Base-by-base conservation (phyloP, 2,113 vertebrate genomes). In the Capreolus pygargus region DNA sequence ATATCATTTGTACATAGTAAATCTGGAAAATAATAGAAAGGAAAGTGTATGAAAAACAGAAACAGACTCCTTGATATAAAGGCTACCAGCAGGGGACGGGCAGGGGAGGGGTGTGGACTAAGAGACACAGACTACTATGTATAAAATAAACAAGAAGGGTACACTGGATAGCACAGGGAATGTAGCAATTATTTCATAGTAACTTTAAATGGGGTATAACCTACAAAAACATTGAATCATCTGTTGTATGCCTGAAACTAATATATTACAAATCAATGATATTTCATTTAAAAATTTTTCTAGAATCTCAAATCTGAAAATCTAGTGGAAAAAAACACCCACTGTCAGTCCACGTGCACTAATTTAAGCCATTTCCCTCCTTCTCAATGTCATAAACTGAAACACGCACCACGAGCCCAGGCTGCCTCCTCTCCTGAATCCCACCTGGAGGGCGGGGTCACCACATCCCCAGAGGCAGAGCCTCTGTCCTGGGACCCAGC, bases 311-410 rank as follows among this genome's bases (percentile, higher is more conserved):
- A 4, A 27, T 6, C 43, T 4, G 14, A 36, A 43, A 17, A 3
- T 12, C 43, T 39, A 47, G 43, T 33, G 39, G 8, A 1, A 64
- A 28, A 30, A 47, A 12, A 16, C 21, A 8, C 12, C 1, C 3
- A 6, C 43, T 23, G 16, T 33, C 5, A 36, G 78, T 1, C 1
- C 11, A 4, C 3, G 5, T 0, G 25, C 6, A 6, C 30, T 11
- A 1, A 0, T 5, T 3, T 15, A 50, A 50, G 33, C 33, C 12
- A 0, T 7, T 3, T 11, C 9, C 25, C 19, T 2, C 16, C 5
- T 17, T 3, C 8, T 39, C 17, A 8, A 0, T 27, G 13, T 17
- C 19, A 11, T 3, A 1, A 27, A n/a, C n/a, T n/a, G n/a, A n/a
- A n/a, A 33, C 45, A 21, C 0, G 1, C 19, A 4, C 2, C 27